Percentiles rank a stretch among this genome's conserved stretches.
Evolutionary conservation across 2,113 vertebrate species (phyloP).

Genomic region (Pardalotus punctatus): DNA sequence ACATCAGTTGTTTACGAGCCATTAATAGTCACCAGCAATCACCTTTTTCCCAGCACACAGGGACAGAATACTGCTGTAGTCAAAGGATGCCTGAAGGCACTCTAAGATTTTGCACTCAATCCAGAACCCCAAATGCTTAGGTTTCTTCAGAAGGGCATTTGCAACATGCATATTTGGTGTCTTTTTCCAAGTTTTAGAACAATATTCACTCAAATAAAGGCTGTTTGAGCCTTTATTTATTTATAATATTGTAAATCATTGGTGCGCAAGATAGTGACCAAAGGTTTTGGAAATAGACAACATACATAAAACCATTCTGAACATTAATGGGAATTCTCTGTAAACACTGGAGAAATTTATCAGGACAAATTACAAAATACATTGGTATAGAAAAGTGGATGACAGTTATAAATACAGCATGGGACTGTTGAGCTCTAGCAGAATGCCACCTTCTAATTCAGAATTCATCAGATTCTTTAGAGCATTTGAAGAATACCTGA

Average conservation of each 20-base stretch:
- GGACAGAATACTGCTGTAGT: not conserved
- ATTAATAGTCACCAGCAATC: not conserved
- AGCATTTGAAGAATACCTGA: not conserved
- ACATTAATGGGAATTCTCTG: not conserved
- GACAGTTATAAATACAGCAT: not conserved
- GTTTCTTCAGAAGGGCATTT: not conserved
- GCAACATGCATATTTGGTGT: rapidly evolving
- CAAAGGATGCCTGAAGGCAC: not conserved
- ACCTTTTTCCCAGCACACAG: rapidly evolving
- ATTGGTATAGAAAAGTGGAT: not conserved
- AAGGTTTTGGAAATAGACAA: not conserved
- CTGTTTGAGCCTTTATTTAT: not conserved
- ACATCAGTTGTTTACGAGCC: not conserved
- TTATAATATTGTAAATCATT: not conserved
- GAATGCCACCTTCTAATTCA: not conserved
- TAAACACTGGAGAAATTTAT: not conserved
- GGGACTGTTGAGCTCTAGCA: not conserved
- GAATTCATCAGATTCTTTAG: not conserved
- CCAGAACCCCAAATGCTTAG: not conserved
- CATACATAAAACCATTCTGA: not conserved
- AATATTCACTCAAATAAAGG: not conserved
- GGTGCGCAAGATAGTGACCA: not conserved
- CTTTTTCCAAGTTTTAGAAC: not conserved
- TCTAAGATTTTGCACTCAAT: not conserved
- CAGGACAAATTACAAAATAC: not conserved